A percentile compares a stretch with the other conserved stretches of the same genome.
phyloP scores from a whole-genome alignment of 2,797 vertebrate genomes.

The Botia kubotai region DNA sequence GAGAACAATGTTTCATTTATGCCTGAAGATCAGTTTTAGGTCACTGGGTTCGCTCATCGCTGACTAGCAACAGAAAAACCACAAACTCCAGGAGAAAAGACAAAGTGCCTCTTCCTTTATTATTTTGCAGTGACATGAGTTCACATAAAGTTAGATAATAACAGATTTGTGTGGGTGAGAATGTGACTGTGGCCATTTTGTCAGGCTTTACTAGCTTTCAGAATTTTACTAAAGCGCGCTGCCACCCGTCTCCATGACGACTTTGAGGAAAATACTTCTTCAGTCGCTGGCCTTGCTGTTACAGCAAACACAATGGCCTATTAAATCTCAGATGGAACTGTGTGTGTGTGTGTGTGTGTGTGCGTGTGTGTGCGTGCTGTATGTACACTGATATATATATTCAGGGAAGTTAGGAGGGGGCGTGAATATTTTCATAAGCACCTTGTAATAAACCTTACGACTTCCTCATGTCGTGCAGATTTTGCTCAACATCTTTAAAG shows the following conservation, averaged over 20 bases:
- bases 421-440: conserved; percentile 60
- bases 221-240: conserved; percentile 8
- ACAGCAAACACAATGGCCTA: conserved; percentile 65
- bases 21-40: not conserved
- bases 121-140: not conserved
- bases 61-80: too few relatives aligned
- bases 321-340: conserved; percentile 67
- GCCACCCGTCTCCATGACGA: conserved; percentile 58
- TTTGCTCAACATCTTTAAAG: too few relatives aligned
- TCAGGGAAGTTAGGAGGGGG: conserved; percentile 47
- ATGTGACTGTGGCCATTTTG: conserved; percentile 30
- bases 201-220: conserved; percentile 10
- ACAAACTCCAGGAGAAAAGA: too few relatives aligned
- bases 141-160: conserved; percentile 28
- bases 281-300: conserved; percentile 64
- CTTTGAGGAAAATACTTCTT: conserved; percentile 56
- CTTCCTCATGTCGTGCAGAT: too few relatives aligned
- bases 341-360: not conserved
- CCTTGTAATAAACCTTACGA: too few relatives aligned
- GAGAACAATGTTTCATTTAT: not conserved
- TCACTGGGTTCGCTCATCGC: not conserved
- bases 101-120: not conserved
- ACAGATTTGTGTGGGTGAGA: conserved; percentile 38
- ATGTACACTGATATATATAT: conserved; percentile 24
- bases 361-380: too few relatives aligned